Percentiles rank a stretch among this genome's conserved stretches.
phyloP scores from a whole-genome alignment of 2,888 invertebrate genomes.

The Lycophotia porphyrea region DNA sequence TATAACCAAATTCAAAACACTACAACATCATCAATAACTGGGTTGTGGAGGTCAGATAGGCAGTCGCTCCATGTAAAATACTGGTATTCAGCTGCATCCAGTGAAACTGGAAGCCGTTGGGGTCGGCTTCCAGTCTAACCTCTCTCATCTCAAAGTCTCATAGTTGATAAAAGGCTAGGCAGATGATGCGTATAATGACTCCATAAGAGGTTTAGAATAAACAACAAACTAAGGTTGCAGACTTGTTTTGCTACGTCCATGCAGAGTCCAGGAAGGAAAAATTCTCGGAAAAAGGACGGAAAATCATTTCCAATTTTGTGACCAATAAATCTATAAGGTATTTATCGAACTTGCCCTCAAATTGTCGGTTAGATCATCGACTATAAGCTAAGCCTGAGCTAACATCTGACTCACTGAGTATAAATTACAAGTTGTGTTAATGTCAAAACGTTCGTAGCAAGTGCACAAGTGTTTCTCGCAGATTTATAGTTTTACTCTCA shows the following conservation, averaged over 20 bases:
- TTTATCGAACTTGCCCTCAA: slow-evolving; percentile 11
- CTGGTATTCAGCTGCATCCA: too few species aligned
- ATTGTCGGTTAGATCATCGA: slow-evolving; percentile 51
- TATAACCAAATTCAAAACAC: neutral
- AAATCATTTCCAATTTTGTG: neutral
- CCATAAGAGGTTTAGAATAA: too few species aligned
- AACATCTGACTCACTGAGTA: slow-evolving; percentile 53
- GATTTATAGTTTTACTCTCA: slow-evolving; percentile 37
- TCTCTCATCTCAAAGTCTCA: too few species aligned
- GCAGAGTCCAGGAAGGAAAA: neutral
- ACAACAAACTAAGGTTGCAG: too few species aligned
- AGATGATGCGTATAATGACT: too few species aligned
- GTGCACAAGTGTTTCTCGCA: slow-evolving; percentile 32
- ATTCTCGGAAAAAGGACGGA: neutral
- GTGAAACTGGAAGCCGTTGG: too few species aligned
- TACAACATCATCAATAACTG: neutral
- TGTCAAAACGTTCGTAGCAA: slow-evolving; percentile 54
- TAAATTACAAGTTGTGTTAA: slow-evolving; percentile 48
- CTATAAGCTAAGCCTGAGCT: slow-evolving; percentile 36
- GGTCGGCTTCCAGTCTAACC: too few species aligned
- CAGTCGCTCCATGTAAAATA: too few species aligned
- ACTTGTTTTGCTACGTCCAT: neutral
- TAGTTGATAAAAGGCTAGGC: too few species aligned
- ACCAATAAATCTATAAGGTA: neutral
- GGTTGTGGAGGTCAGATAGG: too few species aligned